Percentiles rank a stretch among this genome's conserved stretches.
Evolutionary conservation across 2,888 invertebrate genomes (phyloP).

Genomic region (Zelleria hepariella): DNA sequence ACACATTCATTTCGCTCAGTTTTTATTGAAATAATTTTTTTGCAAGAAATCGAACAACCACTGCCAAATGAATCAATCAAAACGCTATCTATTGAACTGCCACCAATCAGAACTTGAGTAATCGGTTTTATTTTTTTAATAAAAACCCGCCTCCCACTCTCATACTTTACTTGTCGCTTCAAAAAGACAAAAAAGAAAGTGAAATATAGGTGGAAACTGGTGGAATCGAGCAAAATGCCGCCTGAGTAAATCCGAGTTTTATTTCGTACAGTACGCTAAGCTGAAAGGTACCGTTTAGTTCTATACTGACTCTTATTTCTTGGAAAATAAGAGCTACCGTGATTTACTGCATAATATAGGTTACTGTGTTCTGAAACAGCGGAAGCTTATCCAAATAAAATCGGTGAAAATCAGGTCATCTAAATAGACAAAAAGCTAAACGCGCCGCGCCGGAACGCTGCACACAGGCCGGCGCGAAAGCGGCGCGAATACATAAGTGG

Average conservation of each 20-base stretch:
- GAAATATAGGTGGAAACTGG: not conserved
- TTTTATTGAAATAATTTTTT: no score
- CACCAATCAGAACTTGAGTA: constrained; percentile 5
- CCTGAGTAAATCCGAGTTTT: not conserved
- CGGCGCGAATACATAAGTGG: not conserved
- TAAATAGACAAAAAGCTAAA: constrained; percentile 9
- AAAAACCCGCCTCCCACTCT: not conserved
- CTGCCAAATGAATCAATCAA: not conserved
- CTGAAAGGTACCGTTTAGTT: not conserved
- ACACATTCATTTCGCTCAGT: no score
- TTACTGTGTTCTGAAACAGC: not conserved
- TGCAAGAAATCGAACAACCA: not conserved
- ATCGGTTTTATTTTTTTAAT: not conserved
- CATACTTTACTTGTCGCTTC: not conserved
- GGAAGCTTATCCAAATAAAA: constrained; percentile 17
- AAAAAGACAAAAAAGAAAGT: not conserved
- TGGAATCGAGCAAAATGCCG: not conserved
- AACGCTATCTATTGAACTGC: constrained; percentile 11
- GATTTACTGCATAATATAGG: not conserved
- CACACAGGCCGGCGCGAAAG: not conserved
- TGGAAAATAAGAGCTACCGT: not conserved
- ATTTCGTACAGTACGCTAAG: not conserved
- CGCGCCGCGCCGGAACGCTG: not conserved
- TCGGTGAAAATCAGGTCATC: constrained; percentile 12
- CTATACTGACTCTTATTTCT: not conserved